A percentile compares a stretch with the other conserved stretches of the same genome.
phyloP scores from a whole-genome alignment of 2,113 vertebrate species.

The Zootoca vivipara region DNA sequence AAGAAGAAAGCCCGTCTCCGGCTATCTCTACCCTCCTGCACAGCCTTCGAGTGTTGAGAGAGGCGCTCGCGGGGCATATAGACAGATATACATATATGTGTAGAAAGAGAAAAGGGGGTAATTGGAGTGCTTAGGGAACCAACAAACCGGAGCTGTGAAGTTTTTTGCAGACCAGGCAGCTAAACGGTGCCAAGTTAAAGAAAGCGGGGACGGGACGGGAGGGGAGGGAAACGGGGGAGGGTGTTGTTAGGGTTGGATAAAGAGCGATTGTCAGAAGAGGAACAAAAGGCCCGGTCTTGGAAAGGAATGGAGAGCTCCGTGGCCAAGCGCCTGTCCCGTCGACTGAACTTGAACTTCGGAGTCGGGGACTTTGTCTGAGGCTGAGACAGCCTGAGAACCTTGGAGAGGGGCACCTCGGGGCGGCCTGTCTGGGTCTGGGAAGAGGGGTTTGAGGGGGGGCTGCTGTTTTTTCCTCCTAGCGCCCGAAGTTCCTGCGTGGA shows the following conservation, averaged over 20 bases:
- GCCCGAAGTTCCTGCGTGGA: background rate
- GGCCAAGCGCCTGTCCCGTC: conserved; percentile 65
- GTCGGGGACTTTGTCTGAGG: conserved; percentile 71
- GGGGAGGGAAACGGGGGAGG: background rate
- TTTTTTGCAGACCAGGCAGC: conserved; percentile 74
- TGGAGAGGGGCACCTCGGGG: background rate
- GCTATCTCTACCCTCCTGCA: conserved; percentile 1
- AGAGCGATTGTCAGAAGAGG: conserved; percentile 75
- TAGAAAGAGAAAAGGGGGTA: conserved; percentile 59
- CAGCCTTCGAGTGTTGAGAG: conserved; percentile 22
- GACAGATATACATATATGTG: conserved; percentile 42
- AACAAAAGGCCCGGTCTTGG: conserved; percentile 77
- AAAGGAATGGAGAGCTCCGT: conserved; percentile 67
- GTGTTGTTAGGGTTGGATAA: conserved; percentile 63
- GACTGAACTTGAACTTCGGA: conserved; percentile 81
- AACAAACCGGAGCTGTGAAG: conserved; percentile 65
- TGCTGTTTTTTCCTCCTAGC: background rate
- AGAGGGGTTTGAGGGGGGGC: background rate
- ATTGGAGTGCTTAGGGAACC: conserved; percentile 69
- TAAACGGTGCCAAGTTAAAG: conserved; percentile 73
- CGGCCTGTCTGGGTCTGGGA: background rate
- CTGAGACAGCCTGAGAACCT: conserved; percentile 44
- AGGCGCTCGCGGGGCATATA: conserved; percentile 27
- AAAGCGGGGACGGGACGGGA: background rate
- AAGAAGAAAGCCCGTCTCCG: background rate